phyloP scores from a whole-genome alignment of 2,113 vertebrate species.

The Morone saxatilis region DNA sequence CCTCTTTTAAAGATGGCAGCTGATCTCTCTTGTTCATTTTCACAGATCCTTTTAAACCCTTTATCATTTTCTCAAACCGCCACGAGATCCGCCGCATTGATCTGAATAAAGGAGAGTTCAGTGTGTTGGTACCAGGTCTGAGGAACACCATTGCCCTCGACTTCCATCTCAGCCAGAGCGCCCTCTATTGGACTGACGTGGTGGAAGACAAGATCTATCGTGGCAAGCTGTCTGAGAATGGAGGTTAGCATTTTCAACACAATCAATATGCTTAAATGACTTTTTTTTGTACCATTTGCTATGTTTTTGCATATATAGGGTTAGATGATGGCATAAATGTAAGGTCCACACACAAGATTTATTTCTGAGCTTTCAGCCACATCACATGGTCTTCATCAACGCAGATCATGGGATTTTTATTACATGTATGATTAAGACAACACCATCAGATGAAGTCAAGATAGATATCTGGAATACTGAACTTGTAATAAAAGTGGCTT shows the following conservation, averaged over 20 bases:
- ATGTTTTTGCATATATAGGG: neutral
- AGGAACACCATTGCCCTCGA: constrained; percentile 98
- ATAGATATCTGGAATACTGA: neutral
- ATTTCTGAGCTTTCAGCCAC: neutral
- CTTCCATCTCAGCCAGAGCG: constrained; percentile 95
- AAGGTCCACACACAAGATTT: neutral
- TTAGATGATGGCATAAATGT: too few species aligned
- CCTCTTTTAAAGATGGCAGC: neutral
- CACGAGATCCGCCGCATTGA: constrained; percentile 98
- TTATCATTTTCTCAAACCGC: constrained; percentile 99
- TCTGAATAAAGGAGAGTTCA: constrained; percentile 95
- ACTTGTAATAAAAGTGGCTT: neutral
- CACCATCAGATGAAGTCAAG: neutral
- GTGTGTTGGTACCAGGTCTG: constrained; percentile 94
- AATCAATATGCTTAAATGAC: neutral
- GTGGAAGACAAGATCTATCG: constrained; percentile 99
- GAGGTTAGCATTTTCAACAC: constrained; percentile 82
- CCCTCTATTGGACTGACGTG: constrained; percentile 98
- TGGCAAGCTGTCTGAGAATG: constrained; percentile 95
- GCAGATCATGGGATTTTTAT: neutral
- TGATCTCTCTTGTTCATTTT: neutral
- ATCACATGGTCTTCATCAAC: neutral
- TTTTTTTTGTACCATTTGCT: neutral
- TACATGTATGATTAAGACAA: neutral
- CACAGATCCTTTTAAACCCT: constrained; percentile 95